Base-by-base conservation (phyloP, 2,113 vertebrate species). In the Chelonoidis abingdonii region DNA sequence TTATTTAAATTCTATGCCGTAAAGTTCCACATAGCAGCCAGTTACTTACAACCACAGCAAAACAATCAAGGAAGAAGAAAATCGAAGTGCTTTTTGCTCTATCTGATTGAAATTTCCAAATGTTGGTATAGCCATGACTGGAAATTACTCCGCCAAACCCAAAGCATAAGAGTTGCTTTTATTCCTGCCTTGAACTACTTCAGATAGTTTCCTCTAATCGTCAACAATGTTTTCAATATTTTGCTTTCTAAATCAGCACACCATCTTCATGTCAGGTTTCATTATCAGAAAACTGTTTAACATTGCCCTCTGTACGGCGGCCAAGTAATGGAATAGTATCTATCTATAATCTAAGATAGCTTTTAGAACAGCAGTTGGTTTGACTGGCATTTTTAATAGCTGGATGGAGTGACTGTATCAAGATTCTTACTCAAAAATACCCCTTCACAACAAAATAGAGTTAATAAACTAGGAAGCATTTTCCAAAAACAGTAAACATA, bases 221-320 rank as follows among this genome's bases (percentile, higher is more conserved):
- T 19, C 49, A 89, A 76, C 0, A 84, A 38, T 12, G 41, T 29
- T 80, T 79, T 84, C 12, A 91, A 79, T 17, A 49, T 76, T 89
- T 22, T n/a, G 65, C 6, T 1, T 84, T 17, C 56, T 92, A 79
- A 92, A 79, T 52, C 1, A 0, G 49, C 44, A 41, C 11, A 80
- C 44, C 12, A 76, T 3, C 0, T 78, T 80, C 91, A 56, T 29
- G 86, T 6, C 10, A 93, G 62, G n/a, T 92, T 88, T 85, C 4
- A 35, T 31, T 53, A 81, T 50, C 86, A 91, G 31, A 87, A 94
- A 92, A 89, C 81, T 17, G 92, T 44, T 65, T 92, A 76, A 38
- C 47, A 13, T 21, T 62, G 35, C 22, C 47, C 59, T 1, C 2
- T 59, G 14, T 52, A 84, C n/a, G 62, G 29, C 50, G 47, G 47